These are phyloP conservation scores for Burhinus bistriatus DNA, from an alignment of 2,113 vertebrate species.

Conservation along the genomic window DNA sequence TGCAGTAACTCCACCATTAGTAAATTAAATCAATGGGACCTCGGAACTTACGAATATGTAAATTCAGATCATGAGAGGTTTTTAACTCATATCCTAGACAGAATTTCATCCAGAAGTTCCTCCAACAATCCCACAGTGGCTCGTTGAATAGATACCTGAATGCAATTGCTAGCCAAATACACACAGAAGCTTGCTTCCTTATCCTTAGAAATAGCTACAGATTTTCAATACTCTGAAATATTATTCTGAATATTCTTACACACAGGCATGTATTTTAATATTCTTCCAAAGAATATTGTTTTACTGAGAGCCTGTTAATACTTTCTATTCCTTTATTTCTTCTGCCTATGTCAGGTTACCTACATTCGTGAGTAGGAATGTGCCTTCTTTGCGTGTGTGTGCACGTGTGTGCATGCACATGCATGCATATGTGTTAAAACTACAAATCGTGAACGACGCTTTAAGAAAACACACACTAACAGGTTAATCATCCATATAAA, in stretches of 20 bases:
- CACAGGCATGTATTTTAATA: not conserved
- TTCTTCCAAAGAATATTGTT: not conserved
- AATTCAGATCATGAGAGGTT: not conserved
- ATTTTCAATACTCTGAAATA: not conserved
- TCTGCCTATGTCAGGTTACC: not conserved
- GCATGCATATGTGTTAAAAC: not conserved
- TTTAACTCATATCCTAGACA: not conserved
- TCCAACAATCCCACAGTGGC: not conserved
- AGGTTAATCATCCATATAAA: not conserved
- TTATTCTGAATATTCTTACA: not conserved
- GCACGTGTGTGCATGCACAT: accelerated
- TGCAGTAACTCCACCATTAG: not conserved
- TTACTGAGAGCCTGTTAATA: not conserved
- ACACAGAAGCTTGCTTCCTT: not conserved
- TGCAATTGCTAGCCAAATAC: not conserved
- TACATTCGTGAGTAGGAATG: not conserved
- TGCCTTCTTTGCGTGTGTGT: not conserved
- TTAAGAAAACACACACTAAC: not conserved
- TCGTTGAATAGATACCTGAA: not conserved
- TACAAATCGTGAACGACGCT: not conserved
- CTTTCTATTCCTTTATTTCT: not conserved
- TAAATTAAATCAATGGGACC: not conserved
- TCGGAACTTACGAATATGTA: not conserved
- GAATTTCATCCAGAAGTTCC: not conserved
- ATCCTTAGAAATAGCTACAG: not conserved